These are phyloP conservation scores for Iselma pallidipennis DNA, from an alignment of 2,888 invertebrate genomes.

Conservation along the genomic window DNA sequence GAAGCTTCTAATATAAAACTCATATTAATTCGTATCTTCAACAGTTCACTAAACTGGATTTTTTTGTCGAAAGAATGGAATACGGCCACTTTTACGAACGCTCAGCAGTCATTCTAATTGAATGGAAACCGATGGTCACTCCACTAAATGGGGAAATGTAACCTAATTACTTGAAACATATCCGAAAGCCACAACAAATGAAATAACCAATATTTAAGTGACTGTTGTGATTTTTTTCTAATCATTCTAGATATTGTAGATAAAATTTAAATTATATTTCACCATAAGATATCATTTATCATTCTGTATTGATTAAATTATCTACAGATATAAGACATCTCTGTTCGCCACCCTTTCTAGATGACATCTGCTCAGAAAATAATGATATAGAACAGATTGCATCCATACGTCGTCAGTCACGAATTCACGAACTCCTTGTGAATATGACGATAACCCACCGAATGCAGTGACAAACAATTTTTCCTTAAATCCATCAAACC, in stretches of 20 bases:
- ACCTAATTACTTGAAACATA: not conserved
- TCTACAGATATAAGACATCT: not conserved
- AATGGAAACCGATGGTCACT: not conserved
- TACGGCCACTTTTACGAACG: not conserved
- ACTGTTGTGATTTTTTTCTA: not conserved
- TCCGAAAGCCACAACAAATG: not conserved
- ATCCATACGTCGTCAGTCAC: not conserved
- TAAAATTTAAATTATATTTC: not conserved
- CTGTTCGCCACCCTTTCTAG: not conserved
- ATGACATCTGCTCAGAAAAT: not conserved
- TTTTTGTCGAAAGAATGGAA: not conserved
- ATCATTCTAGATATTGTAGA: not conserved
- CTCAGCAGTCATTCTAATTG: not conserved
- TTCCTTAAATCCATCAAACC: too few species aligned
- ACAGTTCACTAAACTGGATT: too few species aligned
- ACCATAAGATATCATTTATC: not conserved
- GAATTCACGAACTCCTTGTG: too few species aligned
- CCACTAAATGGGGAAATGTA: not conserved
- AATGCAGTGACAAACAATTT: too few species aligned
- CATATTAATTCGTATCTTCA: too few species aligned
- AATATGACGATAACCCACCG: not conserved
- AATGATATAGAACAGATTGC: not conserved
- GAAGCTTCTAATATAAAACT: too few species aligned
- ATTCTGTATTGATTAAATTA: not conserved
- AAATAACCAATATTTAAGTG: not conserved